Evolutionary conservation across 2,113 vertebrate genomes (phyloP).

Genomic region (Mormyrus lacerda): DNA sequence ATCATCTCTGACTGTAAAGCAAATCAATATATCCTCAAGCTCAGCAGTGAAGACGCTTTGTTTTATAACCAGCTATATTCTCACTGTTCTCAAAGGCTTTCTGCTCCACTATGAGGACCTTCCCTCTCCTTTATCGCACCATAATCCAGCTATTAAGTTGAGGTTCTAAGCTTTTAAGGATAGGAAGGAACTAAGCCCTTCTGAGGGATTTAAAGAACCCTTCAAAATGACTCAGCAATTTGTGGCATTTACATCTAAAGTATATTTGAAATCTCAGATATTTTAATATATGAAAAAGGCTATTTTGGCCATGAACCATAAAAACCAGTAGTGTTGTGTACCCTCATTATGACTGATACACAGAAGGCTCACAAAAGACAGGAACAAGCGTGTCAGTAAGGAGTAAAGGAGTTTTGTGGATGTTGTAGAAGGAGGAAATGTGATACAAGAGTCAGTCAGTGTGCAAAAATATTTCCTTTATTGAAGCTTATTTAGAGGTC

Average conservation of each 20-base stretch:
- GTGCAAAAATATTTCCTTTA: neutral
- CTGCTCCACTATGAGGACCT: neutral
- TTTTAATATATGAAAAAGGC: neutral
- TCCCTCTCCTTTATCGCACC: neutral
- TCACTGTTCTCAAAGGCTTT: neutral
- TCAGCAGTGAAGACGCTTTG: neutral
- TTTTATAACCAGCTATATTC: neutral
- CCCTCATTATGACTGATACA: neutral
- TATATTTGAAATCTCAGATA: neutral
- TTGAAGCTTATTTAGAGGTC: neutral
- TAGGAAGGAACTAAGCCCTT: neutral
- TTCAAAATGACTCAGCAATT: neutral
- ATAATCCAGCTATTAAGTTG: neutral
- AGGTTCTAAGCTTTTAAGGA: neutral
- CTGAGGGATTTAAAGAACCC: neutral
- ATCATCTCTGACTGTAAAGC: slow-evolving; percentile 34
- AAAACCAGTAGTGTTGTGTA: neutral
- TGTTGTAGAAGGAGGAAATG: neutral
- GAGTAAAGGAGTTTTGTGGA: neutral
- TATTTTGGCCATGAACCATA: neutral
- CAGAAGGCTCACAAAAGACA: neutral
- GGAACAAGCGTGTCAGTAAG: neutral
- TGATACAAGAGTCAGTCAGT: neutral
- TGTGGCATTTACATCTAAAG: neutral
- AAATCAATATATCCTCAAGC: slow-evolving; percentile 35